Percentiles rank a stretch among this genome's conserved stretches.
Conservation (phyloP, 2,888 invertebrate genomes). For the Ligdia adustata region DNA sequence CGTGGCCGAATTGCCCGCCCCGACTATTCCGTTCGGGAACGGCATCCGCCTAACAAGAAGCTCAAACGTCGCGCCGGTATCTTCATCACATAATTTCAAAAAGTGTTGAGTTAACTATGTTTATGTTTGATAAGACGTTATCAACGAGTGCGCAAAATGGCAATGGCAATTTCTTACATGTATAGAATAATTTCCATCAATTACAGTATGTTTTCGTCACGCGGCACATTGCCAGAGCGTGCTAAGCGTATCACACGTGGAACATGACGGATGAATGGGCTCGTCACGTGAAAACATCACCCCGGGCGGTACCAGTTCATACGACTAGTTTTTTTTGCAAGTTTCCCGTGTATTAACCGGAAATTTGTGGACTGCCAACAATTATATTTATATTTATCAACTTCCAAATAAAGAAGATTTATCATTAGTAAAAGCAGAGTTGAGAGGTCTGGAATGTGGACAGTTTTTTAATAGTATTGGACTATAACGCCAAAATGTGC, state of each 20-base stretch:
- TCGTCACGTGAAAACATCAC: conserved; percentile 57
- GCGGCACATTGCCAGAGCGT: conserved; percentile 74
- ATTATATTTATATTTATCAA: conserved; percentile 8
- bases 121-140: too few relatives aligned
- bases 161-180: too few relatives aligned
- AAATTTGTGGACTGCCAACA: conserved; percentile 13
- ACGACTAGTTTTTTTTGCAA: conserved; percentile 17
- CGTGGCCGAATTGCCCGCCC: conserved; percentile 62
- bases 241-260: conserved; percentile 62
- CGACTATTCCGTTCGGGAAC: conserved; percentile 50
- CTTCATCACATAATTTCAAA: conserved; percentile 1
- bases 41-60: conserved; percentile 36
- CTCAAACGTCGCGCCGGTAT: conserved; percentile 13
- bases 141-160: too few relatives aligned
- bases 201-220: conserved; percentile 64
- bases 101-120: too few relatives aligned
- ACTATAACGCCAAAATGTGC: too few relatives aligned
- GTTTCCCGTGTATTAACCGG: conserved; percentile 9
- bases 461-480: too few relatives aligned
- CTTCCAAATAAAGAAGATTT: neutral
- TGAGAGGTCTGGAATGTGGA: too few relatives aligned
- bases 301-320: conserved; percentile 21
- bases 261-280: conserved; percentile 75
- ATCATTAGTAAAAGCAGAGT: too few relatives aligned
- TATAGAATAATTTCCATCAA: conserved; percentile 50